Conservation (phyloP, 2,888 invertebrate species). For the Drosophila histrio region DNA sequence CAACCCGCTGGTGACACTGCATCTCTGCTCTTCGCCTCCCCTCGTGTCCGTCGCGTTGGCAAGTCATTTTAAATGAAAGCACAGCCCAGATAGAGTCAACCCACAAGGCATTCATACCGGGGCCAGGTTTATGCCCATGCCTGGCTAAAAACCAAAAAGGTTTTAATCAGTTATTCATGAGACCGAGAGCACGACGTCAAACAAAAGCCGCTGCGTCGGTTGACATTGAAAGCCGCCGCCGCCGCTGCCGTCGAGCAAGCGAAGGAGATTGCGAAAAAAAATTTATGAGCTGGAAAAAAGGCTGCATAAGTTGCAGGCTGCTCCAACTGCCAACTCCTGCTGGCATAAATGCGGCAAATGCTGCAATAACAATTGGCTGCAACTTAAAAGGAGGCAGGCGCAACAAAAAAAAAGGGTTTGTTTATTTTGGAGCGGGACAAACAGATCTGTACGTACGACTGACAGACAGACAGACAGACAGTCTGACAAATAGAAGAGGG, state of each 20-base stretch:
- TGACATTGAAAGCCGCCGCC: slow-evolving; percentile 67
- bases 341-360: slow-evolving; percentile 16
- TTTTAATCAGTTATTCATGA: slow-evolving; percentile 81
- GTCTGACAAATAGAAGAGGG: slow-evolving; percentile 44
- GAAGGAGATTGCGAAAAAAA: slow-evolving; percentile 56
- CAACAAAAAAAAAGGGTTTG: slow-evolving; percentile 51
- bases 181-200: slow-evolving; percentile 68
- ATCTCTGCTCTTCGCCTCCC: slow-evolving; percentile 4
- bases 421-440: slow-evolving; percentile 50
- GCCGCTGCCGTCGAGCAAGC: slow-evolving; percentile 41
- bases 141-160: slow-evolving; percentile 61
- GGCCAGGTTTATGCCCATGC: slow-evolving; percentile 1
- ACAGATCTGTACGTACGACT: slow-evolving; percentile 29
- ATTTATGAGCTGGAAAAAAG: slow-evolving; percentile 76
- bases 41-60: slow-evolving; percentile 38
- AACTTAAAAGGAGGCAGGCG: slow-evolving; percentile 57
- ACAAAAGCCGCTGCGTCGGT: slow-evolving; percentile 74
- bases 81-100: slow-evolving; percentile 21
- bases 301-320: slow-evolving; percentile 44
- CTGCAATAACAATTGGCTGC: slow-evolving; percentile 78
- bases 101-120: neutral
- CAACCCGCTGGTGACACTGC: slow-evolving; percentile 12
- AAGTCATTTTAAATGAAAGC: slow-evolving; percentile 76
- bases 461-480: slow-evolving; percentile 30
- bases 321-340: slow-evolving; percentile 22